phyloP scores from a whole-genome alignment of 2,888 invertebrate genomes.

The Penaeus monodon region DNA sequence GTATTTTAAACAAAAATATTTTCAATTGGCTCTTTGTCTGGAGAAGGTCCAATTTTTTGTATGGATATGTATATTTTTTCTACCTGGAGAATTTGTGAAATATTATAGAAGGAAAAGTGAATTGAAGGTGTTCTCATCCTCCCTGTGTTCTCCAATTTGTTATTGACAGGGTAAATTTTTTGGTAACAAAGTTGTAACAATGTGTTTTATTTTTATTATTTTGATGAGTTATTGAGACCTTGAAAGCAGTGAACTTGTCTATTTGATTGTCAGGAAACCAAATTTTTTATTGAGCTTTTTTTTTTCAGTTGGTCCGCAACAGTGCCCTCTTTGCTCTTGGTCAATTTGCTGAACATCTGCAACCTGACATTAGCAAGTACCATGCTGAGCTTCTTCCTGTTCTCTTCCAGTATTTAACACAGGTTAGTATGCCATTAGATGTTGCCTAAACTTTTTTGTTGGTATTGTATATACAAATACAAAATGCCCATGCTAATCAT shows the following conservation, averaged over 20 bases:
- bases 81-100: too few relatives aligned
- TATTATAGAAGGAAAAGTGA: too few relatives aligned
- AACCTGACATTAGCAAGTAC: slow-evolving; percentile 83
- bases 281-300: not conserved
- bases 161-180: too few relatives aligned
- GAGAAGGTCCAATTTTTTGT: not conserved
- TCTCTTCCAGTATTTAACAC: slow-evolving; percentile 77
- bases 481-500: too few relatives aligned
- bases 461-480: too few relatives aligned
- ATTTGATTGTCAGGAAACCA: too few relatives aligned
- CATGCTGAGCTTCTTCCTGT: slow-evolving; percentile 80
- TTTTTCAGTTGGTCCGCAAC: slow-evolving; percentile 77
- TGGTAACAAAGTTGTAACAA: too few relatives aligned
- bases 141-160: too few relatives aligned
- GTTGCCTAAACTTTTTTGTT: not conserved
- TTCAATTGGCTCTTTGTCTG: not conserved
- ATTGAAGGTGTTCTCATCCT: too few relatives aligned
- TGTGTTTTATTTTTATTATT: too few relatives aligned
- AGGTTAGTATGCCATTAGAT: slow-evolving; percentile 37
- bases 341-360: slow-evolving; percentile 84
- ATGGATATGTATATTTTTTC: not conserved
- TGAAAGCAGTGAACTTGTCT: too few relatives aligned
- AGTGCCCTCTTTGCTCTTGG: slow-evolving; percentile 84
- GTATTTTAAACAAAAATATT: not conserved
- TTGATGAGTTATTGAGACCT: too few relatives aligned